Conservation (phyloP, 2,113 vertebrate genomes). For the Mystacornis crossleyi region DNA sequence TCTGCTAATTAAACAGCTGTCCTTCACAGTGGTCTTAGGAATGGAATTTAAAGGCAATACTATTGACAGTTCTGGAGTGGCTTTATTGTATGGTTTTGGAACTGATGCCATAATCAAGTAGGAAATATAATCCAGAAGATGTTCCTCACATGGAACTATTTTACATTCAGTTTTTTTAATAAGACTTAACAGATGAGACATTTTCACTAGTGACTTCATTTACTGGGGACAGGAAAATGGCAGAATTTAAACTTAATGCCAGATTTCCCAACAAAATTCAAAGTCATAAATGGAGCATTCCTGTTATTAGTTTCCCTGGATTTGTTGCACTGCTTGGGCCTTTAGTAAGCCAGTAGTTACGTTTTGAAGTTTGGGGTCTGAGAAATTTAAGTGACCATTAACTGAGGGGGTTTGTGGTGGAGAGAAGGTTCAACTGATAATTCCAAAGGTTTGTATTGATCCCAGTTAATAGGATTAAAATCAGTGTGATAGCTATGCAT, state of each 20-base stretch:
- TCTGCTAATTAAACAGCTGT: not conserved
- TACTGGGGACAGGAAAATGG: not conserved
- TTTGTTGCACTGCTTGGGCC: not conserved
- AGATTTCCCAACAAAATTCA: not conserved
- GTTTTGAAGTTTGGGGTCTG: not conserved
- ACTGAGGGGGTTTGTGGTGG: not conserved
- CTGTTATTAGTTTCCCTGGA: not conserved
- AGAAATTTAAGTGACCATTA: not conserved
- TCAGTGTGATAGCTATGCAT: not conserved
- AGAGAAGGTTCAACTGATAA: not conserved
- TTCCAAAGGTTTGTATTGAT: conserved; percentile 24
- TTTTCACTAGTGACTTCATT: not conserved
- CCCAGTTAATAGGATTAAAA: not conserved
- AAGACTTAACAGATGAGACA: not conserved
- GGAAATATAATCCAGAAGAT: not conserved
- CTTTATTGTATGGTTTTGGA: not conserved
- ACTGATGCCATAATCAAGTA: not conserved
- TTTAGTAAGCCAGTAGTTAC: not conserved
- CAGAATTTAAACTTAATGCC: not conserved
- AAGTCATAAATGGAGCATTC: not conserved
- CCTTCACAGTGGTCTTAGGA: not conserved
- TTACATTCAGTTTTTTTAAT: not conserved
- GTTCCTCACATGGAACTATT: not conserved
- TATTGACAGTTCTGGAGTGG: not conserved
- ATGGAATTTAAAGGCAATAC: not conserved